A percentile compares a stretch with the other conserved stretches of the same genome.
These are phyloP conservation scores for Phengaris arion DNA, from an alignment of 2,888 invertebrate genomes.

Conservation along the genomic window DNA sequence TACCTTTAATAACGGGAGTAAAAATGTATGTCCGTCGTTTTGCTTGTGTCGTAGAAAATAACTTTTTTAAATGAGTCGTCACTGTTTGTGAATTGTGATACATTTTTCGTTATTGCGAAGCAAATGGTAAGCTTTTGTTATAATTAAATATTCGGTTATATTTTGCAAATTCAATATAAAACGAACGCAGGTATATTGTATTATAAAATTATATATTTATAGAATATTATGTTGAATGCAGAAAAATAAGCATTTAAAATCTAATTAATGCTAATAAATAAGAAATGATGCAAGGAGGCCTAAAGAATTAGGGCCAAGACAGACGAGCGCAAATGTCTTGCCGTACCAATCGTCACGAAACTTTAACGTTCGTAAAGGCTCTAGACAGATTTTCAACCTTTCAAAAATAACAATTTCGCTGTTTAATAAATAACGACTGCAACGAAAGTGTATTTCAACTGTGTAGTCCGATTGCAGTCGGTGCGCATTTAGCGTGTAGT, in stretches of 20 bases:
- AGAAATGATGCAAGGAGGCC: constrained; percentile 14
- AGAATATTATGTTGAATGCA: background rate
- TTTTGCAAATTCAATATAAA: background rate
- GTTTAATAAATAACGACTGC: background rate
- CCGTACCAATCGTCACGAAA: background rate
- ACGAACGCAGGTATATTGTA: background rate
- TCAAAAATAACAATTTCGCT: too few relatives aligned
- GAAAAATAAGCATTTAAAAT: background rate
- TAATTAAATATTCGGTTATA: background rate
- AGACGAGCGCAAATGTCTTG: background rate
- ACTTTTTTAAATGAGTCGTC: too few relatives aligned
- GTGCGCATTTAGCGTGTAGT: background rate
- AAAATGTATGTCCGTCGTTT: too few relatives aligned
- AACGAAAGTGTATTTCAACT: background rate
- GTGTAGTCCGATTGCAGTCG: background rate
- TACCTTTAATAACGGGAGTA: too few relatives aligned
- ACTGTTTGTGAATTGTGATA: too few relatives aligned
- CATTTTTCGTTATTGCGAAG: background rate
- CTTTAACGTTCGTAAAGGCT: background rate
- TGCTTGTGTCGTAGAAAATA: too few relatives aligned
- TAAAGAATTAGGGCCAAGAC: constrained; percentile 8
- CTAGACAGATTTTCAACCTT: background rate
- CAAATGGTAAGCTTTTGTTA: background rate
- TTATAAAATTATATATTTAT: background rate
- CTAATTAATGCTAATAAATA: constrained; percentile 6